A percentile compares a stretch with the other conserved stretches of the same genome.
Evolutionary conservation across 37 sponge, comb jelly and placozoan genomes (phyloP).

Genomic region (Tethya wilhelma): DNA sequence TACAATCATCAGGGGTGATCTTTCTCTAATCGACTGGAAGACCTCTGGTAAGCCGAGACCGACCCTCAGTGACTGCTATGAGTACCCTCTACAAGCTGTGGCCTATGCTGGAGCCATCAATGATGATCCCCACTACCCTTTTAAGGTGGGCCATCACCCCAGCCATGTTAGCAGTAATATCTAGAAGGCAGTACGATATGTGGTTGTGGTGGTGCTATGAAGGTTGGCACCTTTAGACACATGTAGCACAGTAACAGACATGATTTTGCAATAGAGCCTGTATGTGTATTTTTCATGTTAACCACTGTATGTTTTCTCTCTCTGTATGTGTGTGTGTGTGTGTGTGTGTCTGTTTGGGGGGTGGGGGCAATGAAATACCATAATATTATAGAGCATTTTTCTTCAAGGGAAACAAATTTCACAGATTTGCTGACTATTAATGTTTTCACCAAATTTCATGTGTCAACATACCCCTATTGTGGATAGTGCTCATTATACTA

Average conservation of each 20-base stretch:
- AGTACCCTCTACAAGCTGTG: constrained; percentile 70
- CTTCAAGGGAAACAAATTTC: too few species aligned
- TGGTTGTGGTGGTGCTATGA: background rate
- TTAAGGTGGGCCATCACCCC: constrained; percentile 49
- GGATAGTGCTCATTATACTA: too few species aligned
- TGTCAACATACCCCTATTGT: background rate
- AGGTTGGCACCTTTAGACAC: background rate
- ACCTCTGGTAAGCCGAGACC: constrained; percentile 69
- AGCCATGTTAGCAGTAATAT: background rate
- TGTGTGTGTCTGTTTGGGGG: too few species aligned
- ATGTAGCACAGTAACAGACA: too few species aligned
- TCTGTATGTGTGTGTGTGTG: too few species aligned
- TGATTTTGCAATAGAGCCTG: too few species aligned
- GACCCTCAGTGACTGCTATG: constrained; percentile 58
- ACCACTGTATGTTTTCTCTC: too few species aligned
- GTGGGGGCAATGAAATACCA: too few species aligned
- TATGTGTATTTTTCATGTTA: too few species aligned
- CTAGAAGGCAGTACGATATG: background rate
- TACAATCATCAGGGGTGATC: constrained; percentile 42
- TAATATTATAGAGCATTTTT: too few species aligned
- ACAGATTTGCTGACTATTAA: background rate
- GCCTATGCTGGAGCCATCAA: constrained; percentile 89
- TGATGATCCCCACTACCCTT: constrained; percentile 56
- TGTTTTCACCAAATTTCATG: background rate
- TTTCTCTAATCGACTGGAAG: constrained; percentile 89